Base-by-base conservation (phyloP, 2,113 vertebrate genomes). In the Odontesthes bonariensis region DNA sequence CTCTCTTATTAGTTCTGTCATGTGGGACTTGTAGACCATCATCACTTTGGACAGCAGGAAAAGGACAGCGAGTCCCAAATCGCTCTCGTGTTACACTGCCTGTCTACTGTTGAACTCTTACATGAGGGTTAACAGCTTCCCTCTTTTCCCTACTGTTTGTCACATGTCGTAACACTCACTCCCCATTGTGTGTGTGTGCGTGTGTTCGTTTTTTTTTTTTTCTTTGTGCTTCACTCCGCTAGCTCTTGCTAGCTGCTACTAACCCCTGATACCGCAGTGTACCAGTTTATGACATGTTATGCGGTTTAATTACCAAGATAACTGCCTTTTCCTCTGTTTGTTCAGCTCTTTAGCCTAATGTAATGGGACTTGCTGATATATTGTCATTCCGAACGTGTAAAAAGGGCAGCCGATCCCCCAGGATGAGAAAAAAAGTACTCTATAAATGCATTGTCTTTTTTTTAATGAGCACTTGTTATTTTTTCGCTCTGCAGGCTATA, bases 11-110 rank as follows among this genome's bases (percentile, higher is more conserved):
- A 47, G 51, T 73, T 76, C 58, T 84, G 52, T 66, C 77, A 71
- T 79, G 27, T 52, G 77, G 72, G 77, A 85, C 51, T 54, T 63
- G 69, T 62, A 58, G 67, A 58, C 69, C 73, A 65, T 85, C 62
- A 84, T 85, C 61, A 47, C 27, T 79, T 58, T 68, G 49, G 69
- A 83, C 78, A 77, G 68, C 71, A 47, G 63, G 65, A 79, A 20
- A 75, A 72, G 62, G 62, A 75, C 77, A 69, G 52, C 62, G 31
- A 67, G 70, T 84, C 79, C 79, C 79, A 76, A 60, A 75, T 75
- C 73, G 54, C 76, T 76, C 68, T 75, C 74, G 46, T 61, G 67
- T 77, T 79, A 46, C 68, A 42, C 35, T 49, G 5, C 42, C 62
- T 69, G 74, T 69, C 56, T 17, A 3, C 56, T 64, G 79, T 69